These are phyloP conservation scores for Cyprinella venusta DNA, from an alignment of 2,797 vertebrate genomes.

Conservation along the genomic window DNA sequence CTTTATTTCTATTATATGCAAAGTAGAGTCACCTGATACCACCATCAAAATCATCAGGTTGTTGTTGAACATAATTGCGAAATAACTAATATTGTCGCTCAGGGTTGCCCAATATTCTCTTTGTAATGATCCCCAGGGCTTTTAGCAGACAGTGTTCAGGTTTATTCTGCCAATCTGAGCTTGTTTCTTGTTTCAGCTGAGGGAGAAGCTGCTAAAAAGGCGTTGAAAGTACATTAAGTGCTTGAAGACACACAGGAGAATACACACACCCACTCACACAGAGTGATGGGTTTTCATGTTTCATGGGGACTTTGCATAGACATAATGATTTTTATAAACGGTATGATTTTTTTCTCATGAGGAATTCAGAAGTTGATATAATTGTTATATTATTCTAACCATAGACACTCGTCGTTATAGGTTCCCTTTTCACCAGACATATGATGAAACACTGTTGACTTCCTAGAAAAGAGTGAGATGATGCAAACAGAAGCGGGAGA, in stretches of 20 bases:
- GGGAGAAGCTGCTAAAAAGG: neutral
- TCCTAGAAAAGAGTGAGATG: neutral
- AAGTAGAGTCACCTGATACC: neutral
- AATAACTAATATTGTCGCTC: neutral
- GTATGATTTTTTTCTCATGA: neutral
- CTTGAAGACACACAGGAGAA: neutral
- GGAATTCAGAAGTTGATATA: too few species aligned
- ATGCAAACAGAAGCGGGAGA: neutral
- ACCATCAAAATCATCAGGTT: neutral
- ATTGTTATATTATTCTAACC: neutral
- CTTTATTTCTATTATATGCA: neutral
- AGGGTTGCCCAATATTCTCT: neutral
- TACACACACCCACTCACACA: neutral
- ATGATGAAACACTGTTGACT: slow-evolving; percentile 10
- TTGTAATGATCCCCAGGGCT: slow-evolving; percentile 1
- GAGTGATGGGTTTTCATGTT: too few species aligned
- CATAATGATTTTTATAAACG: neutral
- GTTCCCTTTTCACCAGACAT: neutral
- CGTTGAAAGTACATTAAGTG: slow-evolving; percentile 5
- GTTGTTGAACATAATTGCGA: neutral
- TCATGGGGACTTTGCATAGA: neutral
- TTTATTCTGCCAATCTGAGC: neutral
- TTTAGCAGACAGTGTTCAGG: neutral
- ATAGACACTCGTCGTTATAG: neutral
- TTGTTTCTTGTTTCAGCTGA: neutral